These are phyloP conservation scores for Patagioenas fasciata DNA, from an alignment of 2,113 vertebrate species.

Conservation along the genomic window DNA sequence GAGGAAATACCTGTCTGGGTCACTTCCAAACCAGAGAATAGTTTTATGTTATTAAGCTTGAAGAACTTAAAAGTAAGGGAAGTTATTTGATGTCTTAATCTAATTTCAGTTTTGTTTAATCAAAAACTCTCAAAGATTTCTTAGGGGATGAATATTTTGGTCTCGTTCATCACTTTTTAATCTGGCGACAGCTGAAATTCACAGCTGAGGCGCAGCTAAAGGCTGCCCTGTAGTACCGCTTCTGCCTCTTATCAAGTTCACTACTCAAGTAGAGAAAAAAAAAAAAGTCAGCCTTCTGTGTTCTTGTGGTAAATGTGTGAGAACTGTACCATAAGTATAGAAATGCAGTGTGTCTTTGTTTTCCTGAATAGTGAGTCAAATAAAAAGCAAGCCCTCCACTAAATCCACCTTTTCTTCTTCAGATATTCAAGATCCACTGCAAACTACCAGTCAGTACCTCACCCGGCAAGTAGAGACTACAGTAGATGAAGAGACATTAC, in stretches of 20 bases:
- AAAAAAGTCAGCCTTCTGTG: neutral
- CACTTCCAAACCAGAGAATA: neutral
- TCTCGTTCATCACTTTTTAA: neutral
- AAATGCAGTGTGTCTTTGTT: neutral
- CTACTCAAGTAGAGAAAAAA: neutral
- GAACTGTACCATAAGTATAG: neutral
- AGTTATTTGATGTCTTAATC: neutral
- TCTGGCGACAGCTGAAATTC: neutral
- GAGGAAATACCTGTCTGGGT: constrained; percentile 32
- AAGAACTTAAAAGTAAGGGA: neutral
- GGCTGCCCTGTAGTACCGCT: neutral
- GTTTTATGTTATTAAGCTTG: neutral
- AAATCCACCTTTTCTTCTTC: constrained; percentile 9
- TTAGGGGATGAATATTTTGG: neutral
- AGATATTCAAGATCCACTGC: constrained; percentile 80
- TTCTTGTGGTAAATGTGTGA: neutral
- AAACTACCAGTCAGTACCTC: constrained; percentile 91
- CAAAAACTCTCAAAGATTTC: neutral
- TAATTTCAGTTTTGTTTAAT: constrained; percentile 1
- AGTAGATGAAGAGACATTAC: constrained; percentile 85
- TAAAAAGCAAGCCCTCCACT: neutral
- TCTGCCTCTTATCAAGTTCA: neutral
- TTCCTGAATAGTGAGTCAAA: neutral
- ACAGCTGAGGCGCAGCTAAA: neutral
- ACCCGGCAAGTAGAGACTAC: constrained; percentile 86